Conservation (phyloP, 2,113 vertebrate genomes). For the Galbula dea region DNA sequence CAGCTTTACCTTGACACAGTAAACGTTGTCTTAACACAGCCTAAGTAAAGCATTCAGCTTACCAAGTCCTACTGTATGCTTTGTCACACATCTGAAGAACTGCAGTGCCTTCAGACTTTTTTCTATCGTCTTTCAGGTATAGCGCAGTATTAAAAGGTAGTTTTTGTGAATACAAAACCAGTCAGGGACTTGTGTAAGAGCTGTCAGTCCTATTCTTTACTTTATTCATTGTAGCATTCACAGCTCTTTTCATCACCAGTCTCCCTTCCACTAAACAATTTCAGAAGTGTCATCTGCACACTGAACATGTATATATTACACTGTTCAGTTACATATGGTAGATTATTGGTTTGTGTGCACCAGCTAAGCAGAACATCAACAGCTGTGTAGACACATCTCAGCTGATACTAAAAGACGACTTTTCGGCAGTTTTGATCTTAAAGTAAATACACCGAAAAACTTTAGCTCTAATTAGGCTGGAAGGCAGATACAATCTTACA, state of each 20-base stretch:
- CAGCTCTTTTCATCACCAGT: neutral
- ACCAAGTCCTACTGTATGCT: neutral
- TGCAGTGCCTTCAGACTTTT: neutral
- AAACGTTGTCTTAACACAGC: neutral
- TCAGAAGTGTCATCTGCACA: constrained; percentile 9
- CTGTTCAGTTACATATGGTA: neutral
- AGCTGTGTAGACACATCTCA: constrained; percentile 21
- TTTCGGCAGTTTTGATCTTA: constrained; percentile 4
- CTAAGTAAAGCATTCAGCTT: neutral
- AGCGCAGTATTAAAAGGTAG: neutral
- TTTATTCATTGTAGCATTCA: neutral
- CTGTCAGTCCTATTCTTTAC: neutral
- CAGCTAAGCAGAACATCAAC: constrained; percentile 3
- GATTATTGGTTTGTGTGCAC: neutral
- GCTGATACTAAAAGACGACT: neutral
- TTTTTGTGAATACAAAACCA: neutral
- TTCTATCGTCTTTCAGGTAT: neutral
- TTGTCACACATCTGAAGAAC: constrained; percentile 40
- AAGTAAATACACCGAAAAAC: constrained; percentile 34
- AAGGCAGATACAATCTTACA: neutral
- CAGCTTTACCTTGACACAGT: neutral
- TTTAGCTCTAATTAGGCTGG: constrained; percentile 19
- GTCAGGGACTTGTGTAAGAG: neutral
- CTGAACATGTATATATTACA: neutral
- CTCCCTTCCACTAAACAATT: neutral